These are phyloP conservation scores for Cheilosia grossa DNA, from an alignment of 2,888 invertebrate genomes.

Conservation along the genomic window DNA sequence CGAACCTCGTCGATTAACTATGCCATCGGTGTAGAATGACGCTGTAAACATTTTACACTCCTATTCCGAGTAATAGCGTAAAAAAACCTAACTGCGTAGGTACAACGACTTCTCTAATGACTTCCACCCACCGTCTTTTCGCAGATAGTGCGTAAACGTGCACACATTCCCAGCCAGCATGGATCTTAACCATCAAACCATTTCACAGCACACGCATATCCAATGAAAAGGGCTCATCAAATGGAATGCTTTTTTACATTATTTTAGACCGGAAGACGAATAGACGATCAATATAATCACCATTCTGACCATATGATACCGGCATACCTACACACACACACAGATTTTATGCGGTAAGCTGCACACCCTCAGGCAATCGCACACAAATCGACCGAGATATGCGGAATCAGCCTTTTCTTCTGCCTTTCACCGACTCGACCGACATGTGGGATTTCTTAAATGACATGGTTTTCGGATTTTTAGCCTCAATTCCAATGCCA, in stretches of 20 bases:
- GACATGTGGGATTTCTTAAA: conserved; percentile 44
- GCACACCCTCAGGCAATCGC: conserved; percentile 23
- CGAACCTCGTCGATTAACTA: conserved; percentile 14
- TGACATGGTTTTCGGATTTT: conserved; percentile 57
- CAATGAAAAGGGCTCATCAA: conserved; percentile 13
- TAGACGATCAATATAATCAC: conserved; percentile 45
- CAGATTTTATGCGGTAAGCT: conserved; percentile 7
- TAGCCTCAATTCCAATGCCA: conserved; percentile 45
- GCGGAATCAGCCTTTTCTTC: conserved; percentile 28
- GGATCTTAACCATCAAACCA: too few relatives aligned
- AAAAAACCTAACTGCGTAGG: conserved; percentile 8
- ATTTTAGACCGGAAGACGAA: conserved; percentile 16
- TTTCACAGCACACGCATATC: neutral
- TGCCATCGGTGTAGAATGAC: conserved; percentile 12
- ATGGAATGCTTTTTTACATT: conserved; percentile 24
- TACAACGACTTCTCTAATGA: neutral
- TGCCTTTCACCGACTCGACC: neutral
- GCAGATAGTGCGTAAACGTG: too few relatives aligned
- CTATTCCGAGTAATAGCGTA: neutral
- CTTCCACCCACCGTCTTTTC: neutral
- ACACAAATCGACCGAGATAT: conserved; percentile 34
- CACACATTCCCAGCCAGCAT: too few relatives aligned
- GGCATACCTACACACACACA: neutral
- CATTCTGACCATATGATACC: conserved; percentile 35
- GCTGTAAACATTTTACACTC: neutral